Base-by-base conservation (phyloP, 2,113 vertebrate species). In the Seriola dumerili region DNA sequence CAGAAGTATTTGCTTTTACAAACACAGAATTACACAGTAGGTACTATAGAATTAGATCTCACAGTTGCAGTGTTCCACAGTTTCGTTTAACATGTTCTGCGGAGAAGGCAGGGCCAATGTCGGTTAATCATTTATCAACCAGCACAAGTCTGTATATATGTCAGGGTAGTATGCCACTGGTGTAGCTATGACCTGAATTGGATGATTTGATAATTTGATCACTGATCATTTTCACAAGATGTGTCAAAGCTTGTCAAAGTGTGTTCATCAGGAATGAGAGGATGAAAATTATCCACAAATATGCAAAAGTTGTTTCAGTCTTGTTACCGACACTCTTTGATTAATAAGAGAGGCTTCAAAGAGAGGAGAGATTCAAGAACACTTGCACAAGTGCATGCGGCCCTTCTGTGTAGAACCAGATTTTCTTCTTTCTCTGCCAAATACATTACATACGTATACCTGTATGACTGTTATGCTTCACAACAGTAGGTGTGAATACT, bases 401-500 rank as follows among this genome's bases (percentile, higher is more conserved):
- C 19, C 17, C 17, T 72, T 73, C 48, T 58, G 63, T n/a, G 71
- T 23, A 72, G 50, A 92, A 92, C 90, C 80, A 79, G 90, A 89
- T 81, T 89, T 88, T 91, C 91, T 73, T 81, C 88, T 90, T 89
- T 76, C 67, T n/a, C 29, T 86, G 87, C 85, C 89, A 94, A 84
- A 78, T 21, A 14, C 5, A 0, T 2, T n/a, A 14, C 40, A 69
- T n/a, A 21, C 36, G 62, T 70, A 42, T 25, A 71, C 40, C 19
- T 42, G 40, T 42, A 42, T 54, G 21, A n/a, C 76, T 44, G 25
- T 63, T 70, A 14, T 3, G 32, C 44, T 36, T 70, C 36, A 58
- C 14, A 19, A 23, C 40, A 74, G 10, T 46, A 13, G n/a, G 7
- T 25, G 32, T n/a, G 19, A 42, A 29, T 8, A 42, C 17, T 36